Base-by-base conservation (phyloP, 1,140 invertebrate genomes). In the Lithobius niger region DNA sequence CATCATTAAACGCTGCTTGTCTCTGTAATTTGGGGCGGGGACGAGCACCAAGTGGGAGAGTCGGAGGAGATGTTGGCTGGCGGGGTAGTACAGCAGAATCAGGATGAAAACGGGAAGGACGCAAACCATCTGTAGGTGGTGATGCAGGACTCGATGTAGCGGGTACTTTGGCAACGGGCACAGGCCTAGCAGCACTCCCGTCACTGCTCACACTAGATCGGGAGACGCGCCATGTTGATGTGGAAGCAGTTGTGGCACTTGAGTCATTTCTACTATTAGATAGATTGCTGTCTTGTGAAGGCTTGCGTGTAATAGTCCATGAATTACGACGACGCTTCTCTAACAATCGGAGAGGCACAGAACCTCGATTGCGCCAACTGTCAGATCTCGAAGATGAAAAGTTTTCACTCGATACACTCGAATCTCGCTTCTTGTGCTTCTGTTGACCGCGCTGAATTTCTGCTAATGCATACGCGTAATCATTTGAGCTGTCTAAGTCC, bases 221-320 rank as follows among this genome's bases (percentile, higher is more conserved):
- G 4, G 64, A 66, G 27, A 67, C 79, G 18, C 85, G 72, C 82
- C 86, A 90, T 1, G 86, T 88, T 54, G 83, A 84, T 2, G 57
- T 60, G 13, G 62, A 62, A 16, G 60, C 60, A 0, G 79, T 82
- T 0, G 86, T 88, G 1, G 85, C 86, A 0, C 86, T 89, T 0
- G 87, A 91, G 68, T 93, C 88, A 66, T 91, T 91, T 15, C 88
- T 74, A 1, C 85, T 69, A 36, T 61, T 66, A 10, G 85, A 88
- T 49, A 91, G 68, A 67, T 88, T 91, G 0, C 87, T 91, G 64
- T 92, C 88, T 67, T 91, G 88, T 0, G 86, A 89, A 0, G 88
- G 86, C 70, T 92, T 92, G 19, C 88, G 72, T 0, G 86, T 87
- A 2, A 91, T 84, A 21, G 88, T 72, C 88, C 88, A 91, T 0